Percentiles rank a stretch among this genome's conserved stretches.
These are phyloP conservation scores for Eretmochelys imbricata DNA, from an alignment of 2,113 vertebrate species.

Conservation along the genomic window DNA sequence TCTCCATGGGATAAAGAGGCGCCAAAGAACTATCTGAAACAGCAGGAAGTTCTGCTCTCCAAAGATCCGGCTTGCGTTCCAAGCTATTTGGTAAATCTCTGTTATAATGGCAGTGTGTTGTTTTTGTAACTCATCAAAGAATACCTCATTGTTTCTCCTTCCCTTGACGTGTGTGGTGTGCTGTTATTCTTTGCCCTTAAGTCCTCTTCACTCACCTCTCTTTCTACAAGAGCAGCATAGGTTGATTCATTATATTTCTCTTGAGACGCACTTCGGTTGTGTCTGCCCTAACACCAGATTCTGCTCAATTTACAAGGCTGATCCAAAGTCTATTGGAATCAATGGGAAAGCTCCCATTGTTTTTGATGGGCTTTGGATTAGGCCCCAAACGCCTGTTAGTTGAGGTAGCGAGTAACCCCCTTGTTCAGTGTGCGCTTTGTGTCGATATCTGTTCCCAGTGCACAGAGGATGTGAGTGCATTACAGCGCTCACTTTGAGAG, in stretches of 20 bases:
- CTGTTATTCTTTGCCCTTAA: slow-evolving; percentile 9
- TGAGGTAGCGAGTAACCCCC: neutral
- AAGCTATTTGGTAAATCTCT: neutral
- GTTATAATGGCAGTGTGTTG: neutral
- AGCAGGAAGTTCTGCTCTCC: neutral
- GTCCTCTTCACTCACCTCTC: neutral
- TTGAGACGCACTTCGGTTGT: neutral
- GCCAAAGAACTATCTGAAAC: neutral
- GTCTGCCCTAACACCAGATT: neutral
- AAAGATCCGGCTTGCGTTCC: neutral
- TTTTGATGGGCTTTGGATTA: neutral
- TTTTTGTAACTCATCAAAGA: neutral
- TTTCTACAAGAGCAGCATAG: neutral
- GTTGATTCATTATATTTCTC: neutral
- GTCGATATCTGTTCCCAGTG: neutral
- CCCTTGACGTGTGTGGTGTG: neutral
- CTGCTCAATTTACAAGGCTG: too few species aligned
- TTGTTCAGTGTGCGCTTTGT: neutral
- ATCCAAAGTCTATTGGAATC: neutral
- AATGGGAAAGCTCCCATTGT: neutral
- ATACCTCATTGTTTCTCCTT: slow-evolving; percentile 9
- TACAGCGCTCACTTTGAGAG: neutral
- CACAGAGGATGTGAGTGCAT: neutral
- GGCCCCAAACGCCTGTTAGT: neutral
- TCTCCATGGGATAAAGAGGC: neutral